Base-by-base conservation (phyloP, 2,797 vertebrate genomes). In the Astyanax mexicanus region DNA sequence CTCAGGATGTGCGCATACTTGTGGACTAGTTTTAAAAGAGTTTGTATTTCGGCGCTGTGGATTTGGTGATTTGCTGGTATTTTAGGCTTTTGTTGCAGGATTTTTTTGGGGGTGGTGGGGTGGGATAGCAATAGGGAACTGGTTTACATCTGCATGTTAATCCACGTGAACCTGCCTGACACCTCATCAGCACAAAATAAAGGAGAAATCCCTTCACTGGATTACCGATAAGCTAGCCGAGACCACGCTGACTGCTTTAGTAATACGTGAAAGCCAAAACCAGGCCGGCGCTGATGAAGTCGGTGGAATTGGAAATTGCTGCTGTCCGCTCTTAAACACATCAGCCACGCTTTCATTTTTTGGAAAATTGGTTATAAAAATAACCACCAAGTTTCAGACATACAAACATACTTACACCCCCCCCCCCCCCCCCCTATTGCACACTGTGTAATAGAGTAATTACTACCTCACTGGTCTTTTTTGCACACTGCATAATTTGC, bases 101-200 rank as follows among this genome's bases (percentile, higher is more conserved):
- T 55, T 75, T 47, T 69, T 68, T 61, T 79, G 74, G 60, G 42
- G 10, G 66, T 64, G 75, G 49, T 71, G 49, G 78, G 74, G 49
- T 69, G 45, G 80, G 74, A 68, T 61, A 52, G 38, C 15, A 54
- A 71, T 65, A 54, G 49, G 77, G 75, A 79, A 80, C 83, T 69
- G 62, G 71, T 85, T 83, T 0, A 80, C 82, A 84, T 72, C 55
- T 78, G 57, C 78, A 78, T 75, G 81, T 84, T 84, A 84, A 88
- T 87, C 78, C 77, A 21, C 60, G 27, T 37, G 81, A 80, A 79
- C 77, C 55, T 79, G 64, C 73, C 19, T 74, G 76, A 68, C 76
- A 70, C 71, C 73, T 68, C 38, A 66, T 79, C 58, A 75, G 64
- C 38, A 72, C 67, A 54, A 84, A 84, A 67, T 80, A 82, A 84